Evolutionary conservation across 1,140 invertebrate genomes (phyloP), one percentile per base, ranked within the genome.

Genomic region (Magallana gigas): DNA sequence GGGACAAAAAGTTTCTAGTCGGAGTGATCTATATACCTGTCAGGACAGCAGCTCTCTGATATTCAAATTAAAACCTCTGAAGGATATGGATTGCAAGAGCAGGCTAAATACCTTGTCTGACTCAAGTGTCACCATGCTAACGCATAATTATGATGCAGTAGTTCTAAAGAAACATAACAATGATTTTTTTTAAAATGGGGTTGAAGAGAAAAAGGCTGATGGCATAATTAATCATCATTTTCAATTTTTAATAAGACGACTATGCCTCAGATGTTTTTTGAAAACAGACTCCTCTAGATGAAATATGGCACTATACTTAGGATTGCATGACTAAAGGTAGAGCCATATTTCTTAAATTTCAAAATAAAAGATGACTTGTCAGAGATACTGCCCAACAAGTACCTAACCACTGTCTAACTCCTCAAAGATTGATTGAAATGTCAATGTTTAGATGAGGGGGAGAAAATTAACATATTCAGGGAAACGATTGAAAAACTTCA

Each of bases 31-130:
- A 76, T 76, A 76, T 76, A 76, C 68, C 68, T 76, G 68, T 76
- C 68, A 76, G 36, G 29, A 9, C 5, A 12, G 23, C 14, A 29
- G 68, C 68, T 76, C 68, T 29, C 68, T 29, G 68, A 76, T 76
- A 76, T 76, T 76, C 68, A 76, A 76, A 76, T 76, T 76, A 76
- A 76, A 76, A 76, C 68, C 36, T 76, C 68, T 36, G 5, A 76
- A 76, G 68, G 68, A 29, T 76, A 76, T 29, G 23, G 68, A 76
- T 76, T 76, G 68, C 68, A 76, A 11, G 18, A 23, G 7, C 29
- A 76, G 68, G 36, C 8, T 29, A 29, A 29, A 23, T 71, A 18
- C 36, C 68, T 76, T 76, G 23, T 76, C 23, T 18, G 68, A 76
- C 36, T 48, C 68, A 76, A 62, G 60, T 76, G 68, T 76, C 68